phyloP scores from a whole-genome alignment of 2,113 vertebrate species.

The Chunga burmeisteri region DNA sequence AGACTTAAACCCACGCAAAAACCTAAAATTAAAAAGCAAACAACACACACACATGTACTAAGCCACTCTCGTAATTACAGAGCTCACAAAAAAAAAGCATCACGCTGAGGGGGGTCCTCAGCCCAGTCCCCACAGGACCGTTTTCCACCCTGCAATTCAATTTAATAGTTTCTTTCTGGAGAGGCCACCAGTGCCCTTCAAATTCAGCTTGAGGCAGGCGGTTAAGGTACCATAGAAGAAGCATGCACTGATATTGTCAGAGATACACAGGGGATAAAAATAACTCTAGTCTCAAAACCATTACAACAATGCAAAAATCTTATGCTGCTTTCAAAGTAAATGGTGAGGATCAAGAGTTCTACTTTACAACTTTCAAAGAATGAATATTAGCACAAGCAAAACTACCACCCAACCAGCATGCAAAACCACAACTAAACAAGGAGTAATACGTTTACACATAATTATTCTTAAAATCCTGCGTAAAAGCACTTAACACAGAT shows the following conservation, averaged over 20 bases:
- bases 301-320: not conserved
- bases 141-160: not conserved
- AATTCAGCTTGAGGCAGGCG: not conserved
- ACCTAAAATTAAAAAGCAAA: not conserved
- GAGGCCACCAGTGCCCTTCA: not conserved
- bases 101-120: not conserved
- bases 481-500: not conserved
- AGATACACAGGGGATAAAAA: not conserved
- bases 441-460: not conserved
- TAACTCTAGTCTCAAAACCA: not conserved
- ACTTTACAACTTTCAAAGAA: not conserved
- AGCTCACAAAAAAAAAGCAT: not conserved
- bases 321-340: fast-evolving
- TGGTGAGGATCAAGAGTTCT: not conserved
- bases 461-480: not conserved
- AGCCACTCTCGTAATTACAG: not conserved
- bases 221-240: not conserved
- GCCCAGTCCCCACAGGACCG: not conserved
- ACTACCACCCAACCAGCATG: not conserved
- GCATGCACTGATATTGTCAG: not conserved
- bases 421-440: not conserved
- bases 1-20: not conserved
- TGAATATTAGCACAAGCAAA: not conserved
- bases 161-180: not conserved
- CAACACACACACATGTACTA: not conserved